Base-by-base conservation (phyloP, 1,140 invertebrate species). In the Halotydeus destructor region DNA sequence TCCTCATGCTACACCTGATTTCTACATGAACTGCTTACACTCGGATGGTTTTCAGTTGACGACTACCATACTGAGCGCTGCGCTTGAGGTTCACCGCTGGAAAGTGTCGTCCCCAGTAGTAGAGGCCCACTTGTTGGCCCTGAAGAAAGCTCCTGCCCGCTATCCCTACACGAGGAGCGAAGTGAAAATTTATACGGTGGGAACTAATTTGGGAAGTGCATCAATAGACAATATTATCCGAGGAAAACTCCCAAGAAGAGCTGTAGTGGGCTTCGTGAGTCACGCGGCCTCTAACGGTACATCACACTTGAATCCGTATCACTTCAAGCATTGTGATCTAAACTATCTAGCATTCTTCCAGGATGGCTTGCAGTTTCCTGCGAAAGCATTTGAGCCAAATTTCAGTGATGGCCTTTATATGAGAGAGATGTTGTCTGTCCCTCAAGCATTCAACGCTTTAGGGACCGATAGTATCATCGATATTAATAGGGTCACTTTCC, bases 151-250 rank as follows among this genome's bases (percentile, higher is more conserved):
- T 3, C 38, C 34, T n/a, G 27, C 27, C 3, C 8, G 28, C 0
- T 49, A 47, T 41, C 46, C 45, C 1, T 42, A 43, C 3, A 28
- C 32, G n/a, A 27, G 44, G 35, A 34, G 44, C n/a, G 43, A 52
- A 16, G 40, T 52, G 27, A 52, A 46, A 38, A 28, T 39, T 8
- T 46, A 43, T 38, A 44, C 37, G 12, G 34, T 53, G n/a, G 28
- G 38, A 11, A 30, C 16, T 19, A 47, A 45, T 3, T 43, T 42
- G 22, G 4, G 43, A 12, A 31, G 40, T 32, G 19, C 37, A 19
- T 44, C 14, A 25, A 50, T 50, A 22, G 47, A 50, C 38, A 47
- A 47, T 21, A 22, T 53, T n/a, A 32, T 53, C 8, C 36, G 21
- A 2, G 48, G 50, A 0, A 34, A 40, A 24, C 12, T 44, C 14